phyloP scores from a whole-genome alignment of 2,113 vertebrate genomes.

The Lamprotornis superbus region DNA sequence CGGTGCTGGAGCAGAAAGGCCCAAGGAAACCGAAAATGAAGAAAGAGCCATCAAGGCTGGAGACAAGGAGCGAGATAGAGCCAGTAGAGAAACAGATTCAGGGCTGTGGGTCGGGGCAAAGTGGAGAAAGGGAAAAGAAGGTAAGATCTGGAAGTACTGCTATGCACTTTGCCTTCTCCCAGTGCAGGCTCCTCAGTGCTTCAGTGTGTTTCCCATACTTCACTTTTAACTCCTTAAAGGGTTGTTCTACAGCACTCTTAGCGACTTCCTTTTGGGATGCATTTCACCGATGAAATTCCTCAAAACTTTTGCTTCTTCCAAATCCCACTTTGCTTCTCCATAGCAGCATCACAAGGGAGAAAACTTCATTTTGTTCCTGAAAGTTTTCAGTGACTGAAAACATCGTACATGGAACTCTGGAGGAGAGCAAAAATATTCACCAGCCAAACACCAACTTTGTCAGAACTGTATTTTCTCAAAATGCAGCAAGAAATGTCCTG shows the following conservation, averaged over 20 bases:
- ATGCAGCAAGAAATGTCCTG: neutral
- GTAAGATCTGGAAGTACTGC: neutral
- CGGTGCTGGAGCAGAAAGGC: neutral
- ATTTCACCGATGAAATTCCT: fast-evolving
- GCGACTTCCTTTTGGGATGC: neutral
- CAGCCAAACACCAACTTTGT: neutral
- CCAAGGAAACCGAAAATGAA: neutral
- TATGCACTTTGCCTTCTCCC: neutral
- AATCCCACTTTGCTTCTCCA: neutral
- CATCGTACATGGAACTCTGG: neutral
- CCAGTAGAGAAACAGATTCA: neutral
- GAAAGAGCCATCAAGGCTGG: neutral
- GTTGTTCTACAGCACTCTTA: neutral
- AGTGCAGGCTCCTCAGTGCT: neutral
- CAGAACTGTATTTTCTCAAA: neutral
- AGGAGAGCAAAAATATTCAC: neutral
- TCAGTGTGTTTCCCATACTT: neutral
- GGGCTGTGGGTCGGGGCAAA: neutral
- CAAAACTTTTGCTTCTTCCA: neutral
- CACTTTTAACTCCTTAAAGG: neutral
- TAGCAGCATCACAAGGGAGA: neutral
- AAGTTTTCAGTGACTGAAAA: neutral
- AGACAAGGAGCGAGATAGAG: neutral
- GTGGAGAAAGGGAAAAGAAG: neutral
- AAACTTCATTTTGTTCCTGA: neutral